Base-by-base conservation (phyloP, 2,113 vertebrate species). In the Saguinus imperator region DNA sequence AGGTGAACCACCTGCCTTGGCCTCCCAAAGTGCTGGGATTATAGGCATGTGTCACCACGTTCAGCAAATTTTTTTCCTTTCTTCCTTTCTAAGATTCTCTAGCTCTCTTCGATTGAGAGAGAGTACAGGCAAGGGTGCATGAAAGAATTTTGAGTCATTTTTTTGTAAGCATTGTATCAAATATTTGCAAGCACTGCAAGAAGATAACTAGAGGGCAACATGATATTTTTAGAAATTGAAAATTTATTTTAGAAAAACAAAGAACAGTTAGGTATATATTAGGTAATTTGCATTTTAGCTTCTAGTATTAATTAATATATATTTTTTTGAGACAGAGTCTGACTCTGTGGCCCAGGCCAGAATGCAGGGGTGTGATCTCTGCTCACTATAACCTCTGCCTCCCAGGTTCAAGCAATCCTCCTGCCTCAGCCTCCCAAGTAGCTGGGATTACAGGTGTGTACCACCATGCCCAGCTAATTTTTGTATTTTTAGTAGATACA, bases 181-280 rank as follows among this genome's bases (percentile, higher is more conserved):
- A 87, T 79, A 80, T 95, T 97, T 89, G 83, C 37, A 40, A 40
- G 37, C 37, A 92, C 80, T 91, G 75, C 50, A 87, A 72, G 50
- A 89, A 81, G 57, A 45, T 80, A 92, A 70, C 48, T 88, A 73
- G 84, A 61, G 57, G 81, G 4, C 1, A 12, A 77, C 6, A 43
- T 70, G 75, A 29, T 92, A 95, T 77, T 95, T 94, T 95, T 89
- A 92, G 70, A 96, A 94, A 89, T 20, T 50, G 25, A 95, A 87
- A 91, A 29, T 84, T 93, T 94, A 80, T 91, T 48, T 82, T 48
- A 58, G 43, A 91, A 72, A 79, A 91, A 61, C 21, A 90, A 92
- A 87, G 83, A 92, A 23, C 79, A 95, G 45, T 87, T 68, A 61
- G 37, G 11, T 73, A 48, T 50, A 89, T 48, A 70, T 72, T 37